These are phyloP conservation scores for Sericinus montela DNA, from an alignment of 2,888 invertebrate genomes.

Conservation along the genomic window DNA sequence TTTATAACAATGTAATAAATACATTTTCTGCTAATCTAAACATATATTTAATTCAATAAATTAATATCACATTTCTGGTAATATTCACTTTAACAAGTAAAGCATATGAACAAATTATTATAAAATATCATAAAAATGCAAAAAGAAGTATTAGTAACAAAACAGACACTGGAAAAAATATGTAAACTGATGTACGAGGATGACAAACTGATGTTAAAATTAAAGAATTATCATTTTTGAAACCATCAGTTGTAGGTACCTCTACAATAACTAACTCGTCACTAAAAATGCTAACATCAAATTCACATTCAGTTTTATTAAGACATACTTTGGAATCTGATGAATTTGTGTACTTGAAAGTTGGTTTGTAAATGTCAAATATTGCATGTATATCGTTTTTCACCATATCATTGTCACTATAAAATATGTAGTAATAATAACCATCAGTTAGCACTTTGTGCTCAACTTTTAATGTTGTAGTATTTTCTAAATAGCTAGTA, in stretches of 20 bases:
- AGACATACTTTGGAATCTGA: constrained; percentile 83
- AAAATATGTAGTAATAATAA: constrained; percentile 94
- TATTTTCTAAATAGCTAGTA: constrained; percentile 83
- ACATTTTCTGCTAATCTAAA: constrained; percentile 10
- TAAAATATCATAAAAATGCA: constrained; percentile 86
- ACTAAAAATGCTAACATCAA: constrained; percentile 84
- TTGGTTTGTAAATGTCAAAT: constrained; percentile 91
- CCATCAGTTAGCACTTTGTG: constrained; percentile 88
- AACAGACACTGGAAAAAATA: constrained; percentile 88
- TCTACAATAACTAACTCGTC: constrained; percentile 91
- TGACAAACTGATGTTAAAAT: constrained; percentile 87
- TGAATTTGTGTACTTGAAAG: constrained; percentile 87
- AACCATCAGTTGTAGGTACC: constrained; percentile 89
- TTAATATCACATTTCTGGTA: constrained; percentile 72
- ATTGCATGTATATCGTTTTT: constrained; percentile 90
- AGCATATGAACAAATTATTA: constrained; percentile 49
- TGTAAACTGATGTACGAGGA: constrained; percentile 88
- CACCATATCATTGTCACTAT: constrained; percentile 90
- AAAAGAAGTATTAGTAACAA: constrained; percentile 87
- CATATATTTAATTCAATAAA: constrained; percentile 44
- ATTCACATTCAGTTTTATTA: constrained; percentile 88
- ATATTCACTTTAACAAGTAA: constrained; percentile 61
- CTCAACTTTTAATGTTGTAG: constrained; percentile 81
- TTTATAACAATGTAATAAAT: constrained; percentile 12
- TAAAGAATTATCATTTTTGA: constrained; percentile 86